phyloP scores from a whole-genome alignment of 2,888 invertebrate species.

The Cephalotes varians region DNA sequence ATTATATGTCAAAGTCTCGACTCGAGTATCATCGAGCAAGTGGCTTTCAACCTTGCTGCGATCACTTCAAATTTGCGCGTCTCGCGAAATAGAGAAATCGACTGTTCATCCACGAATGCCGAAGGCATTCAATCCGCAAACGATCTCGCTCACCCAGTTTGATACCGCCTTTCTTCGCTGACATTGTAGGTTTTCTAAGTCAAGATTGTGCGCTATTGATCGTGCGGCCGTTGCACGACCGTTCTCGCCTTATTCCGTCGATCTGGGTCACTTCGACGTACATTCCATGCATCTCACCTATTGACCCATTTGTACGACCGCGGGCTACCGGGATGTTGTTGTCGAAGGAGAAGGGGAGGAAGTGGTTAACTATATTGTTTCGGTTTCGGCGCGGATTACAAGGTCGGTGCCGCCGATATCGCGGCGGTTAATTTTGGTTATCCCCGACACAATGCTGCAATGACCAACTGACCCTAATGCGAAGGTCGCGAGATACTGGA shows the following conservation, averaged over 20 bases:
- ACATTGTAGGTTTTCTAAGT: constrained; percentile 76
- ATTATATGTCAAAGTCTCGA: neutral
- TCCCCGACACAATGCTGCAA: constrained; percentile 20
- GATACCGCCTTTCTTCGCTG: constrained; percentile 57
- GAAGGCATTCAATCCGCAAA: constrained; percentile 33
- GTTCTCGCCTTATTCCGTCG: constrained; percentile 58
- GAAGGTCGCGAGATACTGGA: neutral
- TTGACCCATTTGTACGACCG: constrained; percentile 72
- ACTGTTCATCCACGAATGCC: neutral
- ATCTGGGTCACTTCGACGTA: constrained; percentile 72
- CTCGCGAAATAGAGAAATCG: neutral
- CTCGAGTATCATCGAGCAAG: neutral
- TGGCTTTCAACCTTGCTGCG: neutral
- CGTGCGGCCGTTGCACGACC: constrained; percentile 53
- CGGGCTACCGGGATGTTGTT: constrained; percentile 48
- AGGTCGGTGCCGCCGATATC: neutral
- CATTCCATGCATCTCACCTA: constrained; percentile 71
- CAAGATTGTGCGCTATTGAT: constrained; percentile 76
- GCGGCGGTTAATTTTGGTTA: constrained; percentile 24
- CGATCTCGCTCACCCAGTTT: constrained; percentile 17
- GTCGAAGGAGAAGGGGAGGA: neutral
- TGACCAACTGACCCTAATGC: constrained; percentile 43
- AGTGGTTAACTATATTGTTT: constrained; percentile 62
- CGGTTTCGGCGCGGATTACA: constrained; percentile 48
- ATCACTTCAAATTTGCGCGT: constrained; percentile 24